Evolutionary conservation across 2,113 vertebrate genomes (phyloP).

Genomic region (Caranx ignobilis): DNA sequence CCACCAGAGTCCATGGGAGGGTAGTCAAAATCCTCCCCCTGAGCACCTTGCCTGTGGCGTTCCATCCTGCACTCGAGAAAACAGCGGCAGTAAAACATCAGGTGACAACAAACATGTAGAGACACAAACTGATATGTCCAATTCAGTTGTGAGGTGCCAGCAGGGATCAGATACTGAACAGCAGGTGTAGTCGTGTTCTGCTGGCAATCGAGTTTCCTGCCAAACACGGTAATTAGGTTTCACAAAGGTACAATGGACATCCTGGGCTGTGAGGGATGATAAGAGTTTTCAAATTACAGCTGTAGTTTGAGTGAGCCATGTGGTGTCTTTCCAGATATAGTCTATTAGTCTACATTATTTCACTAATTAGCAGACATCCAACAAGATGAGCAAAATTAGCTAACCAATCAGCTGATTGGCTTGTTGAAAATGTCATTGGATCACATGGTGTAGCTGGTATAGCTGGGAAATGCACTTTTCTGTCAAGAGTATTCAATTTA

Average conservation of each 20-base stretch:
- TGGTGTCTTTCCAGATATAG: background rate
- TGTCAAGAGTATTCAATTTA: background rate
- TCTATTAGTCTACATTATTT: background rate
- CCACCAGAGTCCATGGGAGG: conserved; percentile 83
- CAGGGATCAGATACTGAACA: conserved; percentile 23
- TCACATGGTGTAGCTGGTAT: background rate
- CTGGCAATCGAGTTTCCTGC: conserved; percentile 7
- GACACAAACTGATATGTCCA: conserved; percentile 5
- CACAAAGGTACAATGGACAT: conserved; percentile 8
- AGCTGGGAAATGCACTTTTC: background rate
- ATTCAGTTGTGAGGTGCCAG: background rate
- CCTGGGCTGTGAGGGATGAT: background rate
- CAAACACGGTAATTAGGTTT: conserved; percentile 29
- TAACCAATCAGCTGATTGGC: background rate
- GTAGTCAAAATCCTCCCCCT: conserved; percentile 83
- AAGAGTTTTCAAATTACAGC: conserved; percentile 1
- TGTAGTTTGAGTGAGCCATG: background rate
- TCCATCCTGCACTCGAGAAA: conserved; percentile 73
- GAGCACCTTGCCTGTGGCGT: conserved; percentile 67
- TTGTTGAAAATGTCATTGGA: background rate
- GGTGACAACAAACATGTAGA: background rate
- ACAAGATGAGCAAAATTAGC: background rate
- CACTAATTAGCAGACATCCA: background rate
- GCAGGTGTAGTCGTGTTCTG: conserved; percentile 19
- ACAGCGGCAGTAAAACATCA: background rate